A percentile compares a stretch with the other conserved stretches of the same genome.
phyloP scores from a whole-genome alignment of 2,888 invertebrate species.

The Slavum lentiscoides region DNA sequence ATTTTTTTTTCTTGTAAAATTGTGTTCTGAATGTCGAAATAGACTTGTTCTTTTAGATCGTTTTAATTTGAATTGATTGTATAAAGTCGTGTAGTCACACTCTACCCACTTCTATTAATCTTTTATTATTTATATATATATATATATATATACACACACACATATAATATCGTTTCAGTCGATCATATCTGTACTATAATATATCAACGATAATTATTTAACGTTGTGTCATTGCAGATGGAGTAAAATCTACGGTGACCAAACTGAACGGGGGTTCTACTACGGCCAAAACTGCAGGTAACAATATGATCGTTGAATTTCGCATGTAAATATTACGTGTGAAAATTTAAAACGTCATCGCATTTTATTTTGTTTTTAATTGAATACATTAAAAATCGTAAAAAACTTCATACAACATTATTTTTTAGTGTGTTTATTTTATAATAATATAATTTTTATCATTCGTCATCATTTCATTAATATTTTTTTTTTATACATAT shows the following conservation, averaged over 20 bases:
- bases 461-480: no score
- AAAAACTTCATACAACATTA: no score
- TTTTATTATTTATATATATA: slow-evolving; percentile 3
- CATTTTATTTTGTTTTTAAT: no score
- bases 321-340: no score
- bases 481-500: no score
- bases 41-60: background rate
- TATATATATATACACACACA: no score
- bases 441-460: no score
- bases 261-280: slow-evolving; percentile 37
- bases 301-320: background rate
- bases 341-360: no score
- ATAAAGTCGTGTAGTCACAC: no score
- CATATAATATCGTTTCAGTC: background rate
- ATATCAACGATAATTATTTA: slow-evolving; percentile 3
- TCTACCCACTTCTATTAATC: background rate
- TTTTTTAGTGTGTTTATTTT: no score
- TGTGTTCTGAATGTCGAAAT: background rate
- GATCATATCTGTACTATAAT: background rate
- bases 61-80: background rate
- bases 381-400: no score
- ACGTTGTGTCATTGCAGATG: slow-evolving; percentile 46
- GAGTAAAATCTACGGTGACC: slow-evolving; percentile 32
- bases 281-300: slow-evolving; percentile 41
- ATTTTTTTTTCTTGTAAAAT: background rate